phyloP scores from a whole-genome alignment of 2,888 invertebrate species.

The Agelastica alni region DNA sequence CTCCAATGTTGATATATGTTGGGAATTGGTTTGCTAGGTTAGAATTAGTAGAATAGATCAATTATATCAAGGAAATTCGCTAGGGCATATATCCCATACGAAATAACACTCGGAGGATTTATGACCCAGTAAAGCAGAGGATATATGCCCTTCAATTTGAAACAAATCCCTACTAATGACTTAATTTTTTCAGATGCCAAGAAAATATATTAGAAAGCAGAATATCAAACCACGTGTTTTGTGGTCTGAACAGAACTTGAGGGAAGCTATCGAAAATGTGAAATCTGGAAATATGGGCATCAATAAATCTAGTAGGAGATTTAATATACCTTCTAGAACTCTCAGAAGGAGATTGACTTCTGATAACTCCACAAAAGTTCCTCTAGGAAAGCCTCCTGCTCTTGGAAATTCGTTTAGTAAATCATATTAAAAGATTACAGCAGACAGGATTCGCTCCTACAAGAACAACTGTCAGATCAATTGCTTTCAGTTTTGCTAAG shows the following conservation, averaged over 20 bases:
- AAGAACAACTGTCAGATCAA: conserved; percentile 8
- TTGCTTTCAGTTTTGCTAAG: background rate
- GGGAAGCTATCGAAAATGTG: conserved; percentile 6
- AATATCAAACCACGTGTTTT: conserved; percentile 7
- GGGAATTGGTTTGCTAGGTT: background rate
- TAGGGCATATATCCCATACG: background rate
- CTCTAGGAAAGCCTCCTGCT: conserved; percentile 11
- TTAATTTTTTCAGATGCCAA: conserved; percentile 9
- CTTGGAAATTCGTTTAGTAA: conserved; percentile 3
- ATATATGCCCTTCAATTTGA: conserved; percentile 1
- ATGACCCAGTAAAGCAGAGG: background rate
- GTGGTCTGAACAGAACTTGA: conserved; percentile 10
- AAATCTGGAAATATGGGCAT: conserved; percentile 3
- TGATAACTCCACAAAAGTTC: background rate
- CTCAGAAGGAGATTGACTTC: background rate
- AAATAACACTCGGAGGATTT: background rate
- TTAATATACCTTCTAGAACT: conserved; percentile 6
- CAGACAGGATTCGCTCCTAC: background rate
- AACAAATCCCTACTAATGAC: background rate
- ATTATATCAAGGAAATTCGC: background rate
- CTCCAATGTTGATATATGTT: no score
- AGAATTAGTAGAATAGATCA: background rate
- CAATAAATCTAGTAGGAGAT: no score
- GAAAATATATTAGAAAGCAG: conserved; percentile 5
- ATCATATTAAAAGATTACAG: background rate